These are phyloP conservation scores for Lasioglossum leucozonium DNA, from an alignment of 2,888 invertebrate species.

Conservation along the genomic window DNA sequence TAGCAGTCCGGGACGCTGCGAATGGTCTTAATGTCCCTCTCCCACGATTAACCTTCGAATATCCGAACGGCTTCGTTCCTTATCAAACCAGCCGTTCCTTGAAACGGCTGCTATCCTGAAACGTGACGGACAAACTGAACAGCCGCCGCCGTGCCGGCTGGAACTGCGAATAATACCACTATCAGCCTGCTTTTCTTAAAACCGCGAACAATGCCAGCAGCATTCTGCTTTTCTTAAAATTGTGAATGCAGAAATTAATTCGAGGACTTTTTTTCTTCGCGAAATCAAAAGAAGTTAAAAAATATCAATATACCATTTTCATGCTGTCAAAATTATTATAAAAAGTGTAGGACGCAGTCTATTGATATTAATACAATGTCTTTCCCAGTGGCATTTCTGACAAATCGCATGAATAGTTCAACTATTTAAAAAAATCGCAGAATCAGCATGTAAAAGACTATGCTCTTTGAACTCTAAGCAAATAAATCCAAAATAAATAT, in stretches of 20 bases:
- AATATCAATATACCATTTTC: too few species aligned
- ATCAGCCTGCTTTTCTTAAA: background rate
- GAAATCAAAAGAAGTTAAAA: too few species aligned
- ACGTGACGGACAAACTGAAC: background rate
- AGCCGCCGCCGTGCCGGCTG: background rate
- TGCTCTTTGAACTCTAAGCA: too few species aligned
- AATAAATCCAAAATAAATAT: too few species aligned
- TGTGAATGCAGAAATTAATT: background rate
- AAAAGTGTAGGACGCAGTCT: too few species aligned
- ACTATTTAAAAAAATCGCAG: too few species aligned
- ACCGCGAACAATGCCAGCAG: background rate
- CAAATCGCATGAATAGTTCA: too few species aligned
- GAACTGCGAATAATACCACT: background rate
- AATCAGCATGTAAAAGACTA: too few species aligned
- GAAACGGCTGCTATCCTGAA: background rate
- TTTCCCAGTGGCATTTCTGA: too few species aligned
- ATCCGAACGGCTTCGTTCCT: background rate
- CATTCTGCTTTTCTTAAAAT: background rate
- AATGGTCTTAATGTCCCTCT: conserved; percentile 7
- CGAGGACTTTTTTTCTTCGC: background rate
- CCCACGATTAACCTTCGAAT: conserved; percentile 6
- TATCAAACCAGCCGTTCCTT: conserved; percentile 9
- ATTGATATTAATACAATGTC: too few species aligned
- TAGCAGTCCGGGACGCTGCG: background rate
- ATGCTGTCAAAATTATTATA: too few species aligned